Evolutionary conservation across 2,888 invertebrate genomes (phyloP).

Genomic region (Seira ritae): DNA sequence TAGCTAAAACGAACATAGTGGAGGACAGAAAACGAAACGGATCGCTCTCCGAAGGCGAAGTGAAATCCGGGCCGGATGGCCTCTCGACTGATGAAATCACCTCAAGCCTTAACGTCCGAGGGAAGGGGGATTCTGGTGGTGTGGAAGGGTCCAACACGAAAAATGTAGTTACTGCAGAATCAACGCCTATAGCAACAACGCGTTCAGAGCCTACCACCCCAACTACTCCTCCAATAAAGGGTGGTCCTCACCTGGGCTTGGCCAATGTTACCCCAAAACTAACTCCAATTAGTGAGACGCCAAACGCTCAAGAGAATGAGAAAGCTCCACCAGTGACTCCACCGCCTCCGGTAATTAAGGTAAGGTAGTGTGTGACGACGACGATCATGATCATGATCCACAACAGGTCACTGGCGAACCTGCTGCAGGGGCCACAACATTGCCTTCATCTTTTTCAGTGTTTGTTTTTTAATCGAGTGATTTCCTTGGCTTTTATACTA

Average conservation of each 20-base stretch:
- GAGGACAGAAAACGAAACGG: background rate
- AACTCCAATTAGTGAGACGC: slow-evolving; percentile 52
- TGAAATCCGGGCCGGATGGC: background rate
- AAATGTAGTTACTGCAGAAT: background rate
- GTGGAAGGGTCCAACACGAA: slow-evolving; percentile 29
- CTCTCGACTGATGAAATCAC: slow-evolving; percentile 21
- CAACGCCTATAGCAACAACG: background rate
- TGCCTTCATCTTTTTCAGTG: background rate
- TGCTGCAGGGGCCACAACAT: background rate
- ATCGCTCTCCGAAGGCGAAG: background rate
- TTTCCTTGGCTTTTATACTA: background rate
- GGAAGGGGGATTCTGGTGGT: slow-evolving; percentile 22
- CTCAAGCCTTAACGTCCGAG: background rate
- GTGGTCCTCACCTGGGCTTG: slow-evolving; percentile 18
- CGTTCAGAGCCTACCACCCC: slow-evolving; percentile 28
- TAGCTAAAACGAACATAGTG: background rate
- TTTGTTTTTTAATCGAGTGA: background rate
- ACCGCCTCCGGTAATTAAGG: slow-evolving; percentile 44
- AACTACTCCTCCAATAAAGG: slow-evolving; percentile 42
- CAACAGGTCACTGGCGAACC: background rate
- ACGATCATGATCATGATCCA: background rate
- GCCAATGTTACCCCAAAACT: slow-evolving; percentile 35
- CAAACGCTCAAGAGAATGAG: slow-evolving; percentile 25
- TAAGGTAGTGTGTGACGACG: slow-evolving; percentile 31
- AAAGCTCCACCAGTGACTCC: slow-evolving; percentile 14